Evolutionary conservation across 2,888 invertebrate genomes (phyloP).

Genomic region (Pecten maximus): DNA sequence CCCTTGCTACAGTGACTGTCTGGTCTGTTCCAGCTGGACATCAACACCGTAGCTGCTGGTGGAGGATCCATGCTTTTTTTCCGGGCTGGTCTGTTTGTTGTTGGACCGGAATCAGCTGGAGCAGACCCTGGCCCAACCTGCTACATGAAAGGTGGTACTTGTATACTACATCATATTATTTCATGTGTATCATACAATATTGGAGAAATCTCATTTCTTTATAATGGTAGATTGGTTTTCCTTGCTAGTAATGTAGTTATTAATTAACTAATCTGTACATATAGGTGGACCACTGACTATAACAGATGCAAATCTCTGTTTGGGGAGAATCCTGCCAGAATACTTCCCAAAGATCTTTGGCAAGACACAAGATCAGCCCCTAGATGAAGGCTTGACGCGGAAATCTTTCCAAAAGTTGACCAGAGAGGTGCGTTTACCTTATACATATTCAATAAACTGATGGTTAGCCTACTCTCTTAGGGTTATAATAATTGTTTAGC

Average conservation of each 20-base stretch:
- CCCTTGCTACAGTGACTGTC: neutral
- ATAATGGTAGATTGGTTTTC: neutral
- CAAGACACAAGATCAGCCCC: conserved; percentile 91
- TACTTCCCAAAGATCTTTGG: conserved; percentile 99
- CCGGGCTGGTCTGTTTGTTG: conserved; percentile 93
- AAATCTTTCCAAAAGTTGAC: conserved; percentile 89
- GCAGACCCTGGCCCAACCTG: conserved; percentile 98
- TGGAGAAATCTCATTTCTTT: neutral
- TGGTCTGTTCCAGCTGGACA: conserved; percentile 87
- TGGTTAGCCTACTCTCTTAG: neutral
- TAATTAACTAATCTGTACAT: conserved; percentile 38
- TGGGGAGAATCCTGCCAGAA: conserved; percentile 95
- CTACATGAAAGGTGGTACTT: conserved; percentile 83
- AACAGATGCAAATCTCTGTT: conserved; percentile 96
- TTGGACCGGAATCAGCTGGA: conserved; percentile 84
- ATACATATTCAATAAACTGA: neutral
- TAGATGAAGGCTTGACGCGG: conserved; percentile 89
- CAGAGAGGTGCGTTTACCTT: conserved; percentile 69
- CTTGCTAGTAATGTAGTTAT: neutral
- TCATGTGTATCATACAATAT: neutral
- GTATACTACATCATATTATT: neutral
- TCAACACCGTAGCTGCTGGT: conserved; percentile 99
- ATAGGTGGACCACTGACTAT: conserved; percentile 95
- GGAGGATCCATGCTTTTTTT: conserved; percentile 98
- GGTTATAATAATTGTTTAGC: neutral